Percentiles rank a stretch among this genome's conserved stretches.
These are phyloP conservation scores for Pimpla rufipes DNA, from an alignment of 2,888 invertebrate species.

Conservation along the genomic window DNA sequence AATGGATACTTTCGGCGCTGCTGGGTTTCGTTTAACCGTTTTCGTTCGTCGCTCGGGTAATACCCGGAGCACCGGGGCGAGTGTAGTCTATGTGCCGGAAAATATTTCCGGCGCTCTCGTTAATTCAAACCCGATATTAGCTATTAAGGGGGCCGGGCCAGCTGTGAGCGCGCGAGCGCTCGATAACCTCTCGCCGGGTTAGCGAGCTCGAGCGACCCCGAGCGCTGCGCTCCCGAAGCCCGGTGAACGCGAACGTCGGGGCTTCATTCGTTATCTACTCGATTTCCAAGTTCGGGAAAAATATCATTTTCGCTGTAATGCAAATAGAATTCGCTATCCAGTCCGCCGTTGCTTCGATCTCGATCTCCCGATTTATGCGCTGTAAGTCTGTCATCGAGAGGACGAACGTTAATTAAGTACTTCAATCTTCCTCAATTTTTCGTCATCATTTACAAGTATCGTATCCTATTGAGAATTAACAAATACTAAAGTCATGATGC, in stretches of 20 bases:
- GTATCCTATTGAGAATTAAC: too few species aligned
- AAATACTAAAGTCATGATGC: too few species aligned
- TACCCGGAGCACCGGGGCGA: conserved; percentile 30
- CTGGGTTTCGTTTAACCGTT: conserved; percentile 38
- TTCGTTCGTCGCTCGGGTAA: conserved; percentile 39
- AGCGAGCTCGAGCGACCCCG: background rate
- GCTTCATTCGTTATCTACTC: background rate
- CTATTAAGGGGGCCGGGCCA: conserved; percentile 37
- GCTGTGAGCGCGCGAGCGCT: conserved; percentile 16
- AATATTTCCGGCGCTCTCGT: conserved; percentile 48
- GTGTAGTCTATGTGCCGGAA: conserved; percentile 30
- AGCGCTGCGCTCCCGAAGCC: background rate
- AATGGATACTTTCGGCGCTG: conserved; percentile 43
- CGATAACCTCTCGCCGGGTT: conserved; percentile 39
- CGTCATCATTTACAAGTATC: too few species aligned
- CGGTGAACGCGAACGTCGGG: background rate
- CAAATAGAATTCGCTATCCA: background rate
- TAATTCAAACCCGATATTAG: conserved; percentile 59
- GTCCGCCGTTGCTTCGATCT: too few species aligned
- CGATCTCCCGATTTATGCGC: too few species aligned
- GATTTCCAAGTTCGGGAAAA: background rate
- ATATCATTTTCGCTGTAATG: too few species aligned
- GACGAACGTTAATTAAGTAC: too few species aligned
- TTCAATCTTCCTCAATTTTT: too few species aligned
- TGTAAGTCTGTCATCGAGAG: too few species aligned